Evolutionary conservation across 1,140 invertebrate species (phyloP).

Genomic region (Rhizoglyphus robini): DNA sequence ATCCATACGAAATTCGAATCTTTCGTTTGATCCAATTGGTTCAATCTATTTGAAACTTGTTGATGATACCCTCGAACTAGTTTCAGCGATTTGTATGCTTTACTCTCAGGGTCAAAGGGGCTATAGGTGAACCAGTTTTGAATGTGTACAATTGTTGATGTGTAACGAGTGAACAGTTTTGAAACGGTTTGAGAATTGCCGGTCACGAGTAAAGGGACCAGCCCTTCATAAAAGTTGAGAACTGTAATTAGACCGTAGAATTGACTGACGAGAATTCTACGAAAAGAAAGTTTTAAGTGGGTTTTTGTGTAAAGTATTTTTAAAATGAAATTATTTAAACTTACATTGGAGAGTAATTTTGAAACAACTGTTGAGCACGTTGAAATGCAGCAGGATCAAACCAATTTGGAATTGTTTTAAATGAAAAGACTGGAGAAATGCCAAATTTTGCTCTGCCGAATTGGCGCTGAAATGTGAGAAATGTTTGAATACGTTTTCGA

Average conservation of each 20-base stretch:
- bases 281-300: too few relatives aligned
- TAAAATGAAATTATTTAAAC: too few relatives aligned
- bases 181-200: constrained; percentile 20
- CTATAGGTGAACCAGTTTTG: constrained; percentile 21
- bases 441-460: too few relatives aligned
- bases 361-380: constrained; percentile 17
- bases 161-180: constrained; percentile 21
- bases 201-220: constrained; percentile 7
- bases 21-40: background rate
- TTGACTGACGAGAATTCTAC: constrained; percentile 13
- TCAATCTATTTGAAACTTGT: constrained; percentile 21
- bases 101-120: constrained; percentile 15
- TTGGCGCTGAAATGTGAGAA: too few relatives aligned
- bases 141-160: constrained; percentile 21
- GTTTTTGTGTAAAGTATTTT: too few relatives aligned
- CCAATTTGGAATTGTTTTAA: too few relatives aligned
- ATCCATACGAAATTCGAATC: background rate
- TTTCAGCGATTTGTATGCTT: constrained; percentile 15
- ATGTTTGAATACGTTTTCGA: too few relatives aligned
- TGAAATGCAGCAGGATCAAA: constrained; percentile 15
- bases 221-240: background rate
- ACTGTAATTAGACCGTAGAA: constrained; percentile 18
- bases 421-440: too few relatives aligned
- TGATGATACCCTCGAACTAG: constrained; percentile 17
- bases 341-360: constrained; percentile 19